Evolutionary conservation across 2,888 invertebrate species (phyloP).

Genomic region (Trichogramma dendrolimi): DNA sequence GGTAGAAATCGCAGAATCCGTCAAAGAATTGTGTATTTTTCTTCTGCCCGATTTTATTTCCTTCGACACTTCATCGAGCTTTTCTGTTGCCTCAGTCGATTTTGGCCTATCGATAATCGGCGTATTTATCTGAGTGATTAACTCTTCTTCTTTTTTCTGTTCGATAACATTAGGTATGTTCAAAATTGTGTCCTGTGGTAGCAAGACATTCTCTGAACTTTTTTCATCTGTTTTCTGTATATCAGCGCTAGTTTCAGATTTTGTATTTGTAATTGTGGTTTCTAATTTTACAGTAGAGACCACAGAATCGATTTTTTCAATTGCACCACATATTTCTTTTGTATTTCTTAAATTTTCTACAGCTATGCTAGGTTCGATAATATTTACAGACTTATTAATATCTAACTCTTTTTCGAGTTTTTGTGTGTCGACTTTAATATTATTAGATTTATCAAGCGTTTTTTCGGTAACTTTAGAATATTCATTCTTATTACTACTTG

Average conservation of each 20-base stretch:
- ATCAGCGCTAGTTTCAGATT: too few relatives aligned
- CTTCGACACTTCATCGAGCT: background rate
- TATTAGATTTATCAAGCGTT: slow-evolving; percentile 1
- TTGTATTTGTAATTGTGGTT: background rate
- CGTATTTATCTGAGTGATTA: background rate
- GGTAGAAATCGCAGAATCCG: background rate
- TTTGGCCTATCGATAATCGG: slow-evolving; percentile 34
- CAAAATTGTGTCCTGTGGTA: too few relatives aligned
- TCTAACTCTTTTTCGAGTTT: background rate
- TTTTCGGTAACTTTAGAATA: slow-evolving; percentile 14
- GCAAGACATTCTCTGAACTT: too few relatives aligned
- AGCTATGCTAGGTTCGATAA: background rate
- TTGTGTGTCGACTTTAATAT: background rate
- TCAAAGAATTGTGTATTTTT: slow-evolving; percentile 33
- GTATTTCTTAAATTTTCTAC: background rate
- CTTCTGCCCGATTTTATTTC: slow-evolving; percentile 33
- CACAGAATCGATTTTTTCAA: slow-evolving; percentile 1
- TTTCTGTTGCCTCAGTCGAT: slow-evolving; percentile 11
- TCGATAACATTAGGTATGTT: background rate
- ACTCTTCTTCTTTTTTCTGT: slow-evolving; percentile 8
- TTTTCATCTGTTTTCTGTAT: too few relatives aligned
- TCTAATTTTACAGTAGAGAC: background rate
- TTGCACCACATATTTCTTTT: slow-evolving; percentile 10
- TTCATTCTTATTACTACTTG: background rate
- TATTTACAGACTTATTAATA: slow-evolving; percentile 5